These are phyloP conservation scores for Melanotaenia boesemani DNA, from an alignment of 2,797 vertebrate genomes.

Conservation along the genomic window DNA sequence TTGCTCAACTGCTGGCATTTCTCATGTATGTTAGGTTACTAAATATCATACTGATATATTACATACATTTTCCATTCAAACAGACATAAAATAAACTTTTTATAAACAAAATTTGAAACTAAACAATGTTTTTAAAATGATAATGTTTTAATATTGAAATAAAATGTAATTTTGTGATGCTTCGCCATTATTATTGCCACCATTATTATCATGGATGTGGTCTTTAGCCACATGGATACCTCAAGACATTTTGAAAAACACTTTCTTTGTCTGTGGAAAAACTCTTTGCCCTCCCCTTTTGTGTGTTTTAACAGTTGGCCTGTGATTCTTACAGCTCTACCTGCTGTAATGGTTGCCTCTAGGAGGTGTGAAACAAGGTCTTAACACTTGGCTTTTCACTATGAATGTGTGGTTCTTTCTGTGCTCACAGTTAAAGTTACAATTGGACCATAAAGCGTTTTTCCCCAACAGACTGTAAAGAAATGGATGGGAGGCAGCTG, in stretches of 20 bases:
- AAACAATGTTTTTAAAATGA: not conserved
- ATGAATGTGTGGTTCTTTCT: slow-evolving; percentile 76
- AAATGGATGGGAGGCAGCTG: slow-evolving; percentile 85
- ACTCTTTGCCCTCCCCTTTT: slow-evolving; percentile 65
- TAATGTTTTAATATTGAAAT: not conserved
- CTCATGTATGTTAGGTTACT: slow-evolving; percentile 41
- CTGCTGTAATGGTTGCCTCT: slow-evolving; percentile 80
- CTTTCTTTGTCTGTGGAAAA: slow-evolving; percentile 60
- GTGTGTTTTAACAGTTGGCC: slow-evolving; percentile 74
- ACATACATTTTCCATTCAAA: not conserved
- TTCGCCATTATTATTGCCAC: slow-evolving; percentile 16
- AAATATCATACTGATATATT: slow-evolving; percentile 5
- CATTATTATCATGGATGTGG: slow-evolving; percentile 45
- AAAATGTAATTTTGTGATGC: not conserved
- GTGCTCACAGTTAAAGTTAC: slow-evolving; percentile 82
- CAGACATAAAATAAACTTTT: no score
- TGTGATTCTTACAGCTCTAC: slow-evolving; percentile 79
- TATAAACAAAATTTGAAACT: not conserved
- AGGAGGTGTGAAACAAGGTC: slow-evolving; percentile 82
- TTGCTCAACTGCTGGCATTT: slow-evolving; percentile 57
- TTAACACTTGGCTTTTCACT: slow-evolving; percentile 81
- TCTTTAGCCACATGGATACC: slow-evolving; percentile 47
- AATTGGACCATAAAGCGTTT: slow-evolving; percentile 82
- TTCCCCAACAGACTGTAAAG: slow-evolving; percentile 81
- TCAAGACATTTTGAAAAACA: slow-evolving; percentile 53